Conservation (phyloP, 2,888 invertebrate species). For the Hemaris fuciformis region DNA sequence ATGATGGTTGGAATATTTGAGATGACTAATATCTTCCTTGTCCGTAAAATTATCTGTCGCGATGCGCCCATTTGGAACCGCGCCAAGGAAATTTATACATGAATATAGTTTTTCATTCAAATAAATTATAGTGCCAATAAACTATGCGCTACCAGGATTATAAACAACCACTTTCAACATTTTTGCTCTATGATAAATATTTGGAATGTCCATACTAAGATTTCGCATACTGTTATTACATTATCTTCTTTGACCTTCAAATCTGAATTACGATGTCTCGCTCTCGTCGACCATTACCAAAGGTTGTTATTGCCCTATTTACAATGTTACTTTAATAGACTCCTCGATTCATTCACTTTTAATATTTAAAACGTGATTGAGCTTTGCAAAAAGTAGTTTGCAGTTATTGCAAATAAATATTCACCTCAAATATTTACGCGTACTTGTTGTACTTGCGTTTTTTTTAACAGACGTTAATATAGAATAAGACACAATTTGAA, state of each 20-base stretch:
- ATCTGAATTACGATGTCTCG: not conserved
- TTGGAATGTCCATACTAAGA: not conserved
- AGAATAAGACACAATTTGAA: not conserved
- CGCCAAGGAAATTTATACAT: not conserved
- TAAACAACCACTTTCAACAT: not conserved
- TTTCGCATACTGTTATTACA: not conserved
- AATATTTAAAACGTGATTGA: conserved; percentile 1
- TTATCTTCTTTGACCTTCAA: not conserved
- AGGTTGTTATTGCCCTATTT: not conserved
- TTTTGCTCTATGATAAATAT: not conserved
- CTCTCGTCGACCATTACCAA: not conserved
- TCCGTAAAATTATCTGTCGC: not conserved
- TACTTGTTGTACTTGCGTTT: not conserved
- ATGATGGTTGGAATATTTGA: conserved; percentile 1
- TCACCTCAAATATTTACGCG: not conserved
- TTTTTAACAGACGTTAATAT: not conserved
- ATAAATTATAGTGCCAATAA: not conserved
- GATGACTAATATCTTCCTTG: conserved; percentile 7
- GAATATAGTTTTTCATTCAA: not conserved
- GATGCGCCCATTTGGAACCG: not conserved
- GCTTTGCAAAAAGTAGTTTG: not conserved
- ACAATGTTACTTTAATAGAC: not conserved
- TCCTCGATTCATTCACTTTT: not conserved
- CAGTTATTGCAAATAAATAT: not conserved
- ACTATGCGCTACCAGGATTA: not conserved